These are phyloP conservation scores for Polydrusus tereticollis DNA, from an alignment of 2,888 invertebrate genomes.

Conservation along the genomic window DNA sequence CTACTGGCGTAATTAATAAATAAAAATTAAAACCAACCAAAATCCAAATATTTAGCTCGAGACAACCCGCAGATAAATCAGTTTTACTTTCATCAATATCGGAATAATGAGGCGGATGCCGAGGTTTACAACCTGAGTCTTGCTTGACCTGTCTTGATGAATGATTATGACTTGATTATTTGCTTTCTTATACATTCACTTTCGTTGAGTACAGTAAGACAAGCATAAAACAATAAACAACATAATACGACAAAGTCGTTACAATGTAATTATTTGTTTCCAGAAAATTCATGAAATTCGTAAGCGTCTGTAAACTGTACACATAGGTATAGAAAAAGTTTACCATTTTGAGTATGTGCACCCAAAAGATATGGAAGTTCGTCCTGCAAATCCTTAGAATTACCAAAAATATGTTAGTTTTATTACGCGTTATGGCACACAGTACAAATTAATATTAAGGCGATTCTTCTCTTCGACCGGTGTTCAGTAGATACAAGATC, in stretches of 20 bases:
- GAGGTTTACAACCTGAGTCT: conserved; percentile 23
- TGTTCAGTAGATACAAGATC: too few relatives aligned
- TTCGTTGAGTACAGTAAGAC: conserved; percentile 8
- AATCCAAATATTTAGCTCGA: background rate
- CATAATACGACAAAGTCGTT: background rate
- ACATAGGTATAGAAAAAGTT: too few relatives aligned
- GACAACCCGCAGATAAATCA: conserved; percentile 1
- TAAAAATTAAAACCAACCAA: background rate
- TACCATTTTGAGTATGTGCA: too few relatives aligned
- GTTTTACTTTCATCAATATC: conserved; percentile 30
- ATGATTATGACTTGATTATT: conserved; percentile 5
- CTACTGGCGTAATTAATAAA: too few relatives aligned
- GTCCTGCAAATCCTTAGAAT: too few relatives aligned
- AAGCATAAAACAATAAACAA: conserved; percentile 18
- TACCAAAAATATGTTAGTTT: too few relatives aligned
- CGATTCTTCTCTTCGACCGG: too few relatives aligned
- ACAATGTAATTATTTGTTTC: background rate
- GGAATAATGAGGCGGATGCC: conserved; percentile 13
- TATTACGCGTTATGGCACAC: too few relatives aligned
- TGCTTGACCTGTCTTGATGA: too few relatives aligned
- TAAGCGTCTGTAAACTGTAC: too few relatives aligned
- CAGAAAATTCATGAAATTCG: conserved; percentile 22
- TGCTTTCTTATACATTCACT: conserved; percentile 36
- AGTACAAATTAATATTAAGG: too few relatives aligned
- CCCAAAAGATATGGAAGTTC: too few relatives aligned